phyloP scores from a whole-genome alignment of 2,888 invertebrate genomes.

The Orthosia incerta region DNA sequence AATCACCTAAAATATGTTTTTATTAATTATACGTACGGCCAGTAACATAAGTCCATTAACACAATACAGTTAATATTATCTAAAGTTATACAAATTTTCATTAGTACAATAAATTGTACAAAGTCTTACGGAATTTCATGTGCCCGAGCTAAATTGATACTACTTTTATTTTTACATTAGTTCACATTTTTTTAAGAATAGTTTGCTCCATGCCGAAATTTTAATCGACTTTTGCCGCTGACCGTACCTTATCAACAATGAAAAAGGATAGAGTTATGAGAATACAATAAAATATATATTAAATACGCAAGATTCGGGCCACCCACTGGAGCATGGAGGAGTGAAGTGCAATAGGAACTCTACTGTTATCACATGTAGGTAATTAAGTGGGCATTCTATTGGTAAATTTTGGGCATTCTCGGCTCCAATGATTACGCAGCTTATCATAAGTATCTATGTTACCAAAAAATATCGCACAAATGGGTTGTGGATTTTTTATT shows the following conservation, averaged over 20 bases:
- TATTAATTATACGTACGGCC: neutral
- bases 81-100: neutral
- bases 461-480: slow-evolving; percentile 23
- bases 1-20: too few species aligned
- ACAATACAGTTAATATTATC: neutral
- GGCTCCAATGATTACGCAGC: slow-evolving; percentile 2
- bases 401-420: neutral
- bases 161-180: neutral
- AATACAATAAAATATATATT: neutral
- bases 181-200: neutral
- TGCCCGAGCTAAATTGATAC: neutral
- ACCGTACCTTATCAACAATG: neutral
- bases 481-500: slow-evolving; percentile 2
- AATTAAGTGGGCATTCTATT: neutral
- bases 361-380: neutral
- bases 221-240: neutral
- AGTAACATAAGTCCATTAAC: neutral
- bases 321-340: neutral
- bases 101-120: too few species aligned
- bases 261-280: neutral
- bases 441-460: neutral
- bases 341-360: neutral
- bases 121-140: too few species aligned
- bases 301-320: slow-evolving; percentile 16
- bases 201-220: neutral